phyloP scores from a whole-genome alignment of 2,113 vertebrate genomes.

The Corydoras maculifer region DNA sequence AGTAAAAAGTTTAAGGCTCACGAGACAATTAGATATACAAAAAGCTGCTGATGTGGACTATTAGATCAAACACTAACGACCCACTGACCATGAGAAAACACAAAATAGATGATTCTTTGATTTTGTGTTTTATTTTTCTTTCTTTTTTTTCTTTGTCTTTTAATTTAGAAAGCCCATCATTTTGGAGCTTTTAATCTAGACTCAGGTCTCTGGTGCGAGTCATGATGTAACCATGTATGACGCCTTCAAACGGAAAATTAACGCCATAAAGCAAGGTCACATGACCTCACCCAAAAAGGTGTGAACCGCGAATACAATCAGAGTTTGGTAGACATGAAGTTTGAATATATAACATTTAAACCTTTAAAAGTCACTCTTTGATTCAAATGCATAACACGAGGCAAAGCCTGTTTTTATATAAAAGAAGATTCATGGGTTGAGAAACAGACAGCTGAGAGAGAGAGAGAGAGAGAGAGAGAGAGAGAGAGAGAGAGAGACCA shows the following conservation, averaged over 20 bases:
- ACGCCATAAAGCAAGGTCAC: not conserved
- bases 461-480: not conserved
- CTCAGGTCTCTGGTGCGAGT: no score
- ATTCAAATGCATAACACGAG: slow-evolving; percentile 17
- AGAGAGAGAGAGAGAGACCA: no score
- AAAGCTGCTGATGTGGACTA: no score
- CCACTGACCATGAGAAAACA: no score
- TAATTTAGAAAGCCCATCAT: no score
- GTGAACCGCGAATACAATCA: slow-evolving; percentile 16
- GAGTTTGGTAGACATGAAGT: slow-evolving; percentile 27
- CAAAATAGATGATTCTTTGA: no score
- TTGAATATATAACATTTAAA: not conserved
- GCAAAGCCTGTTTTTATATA: slow-evolving; percentile 2
- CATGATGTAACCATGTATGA: not conserved
- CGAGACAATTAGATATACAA: no score
- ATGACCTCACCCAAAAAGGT: not conserved
- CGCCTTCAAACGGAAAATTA: not conserved
- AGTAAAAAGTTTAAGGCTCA: no score
- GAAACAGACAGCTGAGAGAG: not conserved
- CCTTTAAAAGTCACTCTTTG: not conserved
- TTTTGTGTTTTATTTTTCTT: no score
- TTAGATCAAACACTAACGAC: no score
- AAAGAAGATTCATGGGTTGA: not conserved
- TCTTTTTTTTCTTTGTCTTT: no score
- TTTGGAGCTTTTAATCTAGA: no score